Base-by-base conservation (phyloP, 2,888 invertebrate genomes). In the Balanococcus diminutus region DNA sequence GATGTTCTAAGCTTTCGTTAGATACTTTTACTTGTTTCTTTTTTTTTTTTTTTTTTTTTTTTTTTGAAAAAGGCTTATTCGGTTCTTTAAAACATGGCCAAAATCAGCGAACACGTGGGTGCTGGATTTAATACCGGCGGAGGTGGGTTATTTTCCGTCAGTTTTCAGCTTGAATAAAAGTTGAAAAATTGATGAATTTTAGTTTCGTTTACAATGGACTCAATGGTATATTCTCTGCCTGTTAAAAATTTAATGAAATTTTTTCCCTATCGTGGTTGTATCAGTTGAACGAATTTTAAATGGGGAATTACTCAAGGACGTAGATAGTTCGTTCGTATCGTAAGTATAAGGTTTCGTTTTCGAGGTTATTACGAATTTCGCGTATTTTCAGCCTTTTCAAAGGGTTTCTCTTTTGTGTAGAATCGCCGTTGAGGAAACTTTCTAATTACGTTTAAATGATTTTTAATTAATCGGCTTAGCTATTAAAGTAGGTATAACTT, bases 231-330 rank as follows among this genome's bases (percentile, higher is more conserved):
- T n/a, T n/a, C n/a, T 42, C 11, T 14, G 8, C 61, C 25, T 61
- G 67, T 67, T 67, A 28, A 67, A 67, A 67, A 67, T 67, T 67
- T 67, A 67, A 67, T 67, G 67, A 67, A 67, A 67, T 16, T 67
- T 67, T 67, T 67, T 67, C 11, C 28, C 11, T 28, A 56, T 56
- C 56, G 56, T 56, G n/a, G 22, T 46, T n/a, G n/a, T 46, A 46
- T 46, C 5, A 56, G 56, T 22, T 6, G 5, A 22, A 31, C 28
- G 28, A 67, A 67, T 67, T 67, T 67, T 28, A 28, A 67, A 67
- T 28, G 25, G 67, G 6, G 6, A 67, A 67, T 67, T 67, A 67
- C 31, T 67, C 28, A 16, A 67, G 67, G 28, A 25, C 31, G 28
- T 6, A 9, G 22, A 56, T 42, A 56, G 8, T 14, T 67, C 16